Evolutionary conservation across 2,113 vertebrate species (phyloP).

Genomic region (Eulacestoma nigropectus): DNA sequence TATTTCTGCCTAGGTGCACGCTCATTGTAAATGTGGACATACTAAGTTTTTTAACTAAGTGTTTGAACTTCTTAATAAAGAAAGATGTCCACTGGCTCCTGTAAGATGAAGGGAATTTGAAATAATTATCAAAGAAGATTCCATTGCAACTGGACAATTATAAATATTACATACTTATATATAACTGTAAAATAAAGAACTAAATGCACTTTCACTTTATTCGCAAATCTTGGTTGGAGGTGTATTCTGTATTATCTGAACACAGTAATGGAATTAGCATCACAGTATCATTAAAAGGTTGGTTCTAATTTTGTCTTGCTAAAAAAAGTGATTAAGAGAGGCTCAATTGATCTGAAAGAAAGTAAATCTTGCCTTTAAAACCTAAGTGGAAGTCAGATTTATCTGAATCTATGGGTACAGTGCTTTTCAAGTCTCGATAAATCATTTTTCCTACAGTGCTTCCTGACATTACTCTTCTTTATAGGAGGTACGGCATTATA

Average conservation of each 20-base stretch:
- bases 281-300: neutral
- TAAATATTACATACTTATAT: neutral
- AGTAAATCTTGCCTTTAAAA: neutral
- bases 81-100: neutral
- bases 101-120: neutral
- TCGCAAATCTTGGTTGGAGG: neutral
- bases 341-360: neutral
- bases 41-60: neutral
- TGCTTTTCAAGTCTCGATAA: neutral
- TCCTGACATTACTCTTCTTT: conserved; percentile 1
- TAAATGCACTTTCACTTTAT: neutral
- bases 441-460: conserved; percentile 5
- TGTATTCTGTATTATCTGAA: neutral
- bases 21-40: neutral
- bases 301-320: neutral
- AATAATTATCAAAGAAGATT: neutral
- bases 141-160: neutral
- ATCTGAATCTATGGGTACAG: neutral
- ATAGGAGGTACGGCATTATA: neutral
- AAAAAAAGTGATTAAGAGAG: neutral
- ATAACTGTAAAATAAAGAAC: neutral
- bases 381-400: neutral
- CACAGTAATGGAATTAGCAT: neutral
- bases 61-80: neutral
- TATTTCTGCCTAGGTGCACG: neutral